Evolutionary conservation across 2,113 vertebrate species (phyloP), one percentile per base, ranked within the genome.

Genomic region (Sclerurus mexicanus): DNA sequence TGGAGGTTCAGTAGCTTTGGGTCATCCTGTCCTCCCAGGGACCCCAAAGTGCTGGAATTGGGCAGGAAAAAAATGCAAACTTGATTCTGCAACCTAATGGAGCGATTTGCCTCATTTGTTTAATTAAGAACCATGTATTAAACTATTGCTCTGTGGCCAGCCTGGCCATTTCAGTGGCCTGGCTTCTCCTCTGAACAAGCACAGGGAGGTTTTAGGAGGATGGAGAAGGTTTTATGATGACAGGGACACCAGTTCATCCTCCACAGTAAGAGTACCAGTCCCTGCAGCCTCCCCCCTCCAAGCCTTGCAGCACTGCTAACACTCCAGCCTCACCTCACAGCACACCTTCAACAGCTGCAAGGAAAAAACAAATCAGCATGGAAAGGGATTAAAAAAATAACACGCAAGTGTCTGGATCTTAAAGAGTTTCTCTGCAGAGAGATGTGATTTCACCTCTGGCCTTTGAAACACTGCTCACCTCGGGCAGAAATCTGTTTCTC

Each of bases 401-500:
- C 56, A 73, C 39, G 35, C 21, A 7, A 25, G 52, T 1, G 16
- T 28, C 88, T 87, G 39, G 39, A 47, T 67, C 67, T 59, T 9
- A 6, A 53, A 74, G n/a, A 0, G 0, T 19, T 89, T 39, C 85
- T 79, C 56, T 35, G 58, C 49, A 50, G 40, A 30, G 64, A 35
- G 76, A 49, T 56, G 73, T 0, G 25, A 74, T 81, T 95, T 72
- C 88, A 93, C 93, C 90, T 56, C 83, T 39, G 46, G 86, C 88
- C 73, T 92, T 74, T 64, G 79, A 81, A 88, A 88, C 0, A 20
- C 35, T 68, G 86, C 90, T 94, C 73, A 90, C 90, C 95, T 78
- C 3, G 0, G 73, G 96, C 93, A 85, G 86, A 94, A 94, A 83
- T 25, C 85, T 93, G 83, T 72, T 93, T 77, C 44, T 90, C 47